These are phyloP conservation scores for Xestia c-nigrum DNA, from an alignment of 2,888 invertebrate genomes.

Conservation along the genomic window DNA sequence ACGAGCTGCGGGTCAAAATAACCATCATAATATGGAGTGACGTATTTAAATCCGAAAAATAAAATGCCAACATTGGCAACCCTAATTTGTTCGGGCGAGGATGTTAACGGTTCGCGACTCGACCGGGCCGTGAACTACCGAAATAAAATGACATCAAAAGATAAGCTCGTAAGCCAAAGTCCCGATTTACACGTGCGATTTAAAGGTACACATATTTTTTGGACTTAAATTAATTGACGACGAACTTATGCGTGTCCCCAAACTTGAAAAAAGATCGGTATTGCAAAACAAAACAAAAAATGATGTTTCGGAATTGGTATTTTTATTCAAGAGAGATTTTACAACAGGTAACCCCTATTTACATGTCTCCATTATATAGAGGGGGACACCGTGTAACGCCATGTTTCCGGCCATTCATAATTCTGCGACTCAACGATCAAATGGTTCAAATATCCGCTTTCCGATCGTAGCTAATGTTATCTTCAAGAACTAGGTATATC, in stretches of 20 bases:
- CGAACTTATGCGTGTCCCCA: neutral
- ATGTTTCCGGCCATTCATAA: constrained; percentile 3
- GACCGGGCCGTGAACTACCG: constrained; percentile 29
- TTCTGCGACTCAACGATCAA: constrained; percentile 10
- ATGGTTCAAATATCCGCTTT: neutral
- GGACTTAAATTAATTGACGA: constrained; percentile 24
- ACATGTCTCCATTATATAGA: neutral
- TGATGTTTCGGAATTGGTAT: neutral
- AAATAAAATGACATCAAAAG: constrained; percentile 65
- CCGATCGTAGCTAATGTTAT: neutral
- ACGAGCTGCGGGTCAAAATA: no score
- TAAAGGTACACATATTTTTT: constrained; percentile 12
- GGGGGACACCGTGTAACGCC: neutral
- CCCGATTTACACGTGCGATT: constrained; percentile 46
- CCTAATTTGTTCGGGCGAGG: constrained; percentile 53
- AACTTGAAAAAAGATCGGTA: neutral
- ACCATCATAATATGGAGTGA: no score
- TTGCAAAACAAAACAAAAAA: neutral
- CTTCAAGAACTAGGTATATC: neutral
- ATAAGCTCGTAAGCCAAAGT: constrained; percentile 34
- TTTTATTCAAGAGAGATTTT: neutral
- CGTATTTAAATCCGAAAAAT: neutral
- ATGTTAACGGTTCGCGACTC: constrained; percentile 43
- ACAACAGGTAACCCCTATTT: neutral
- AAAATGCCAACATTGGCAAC: constrained; percentile 50